These are phyloP conservation scores for Urocitellus parryii DNA, from an alignment of 2,113 vertebrate species.

Conservation along the genomic window DNA sequence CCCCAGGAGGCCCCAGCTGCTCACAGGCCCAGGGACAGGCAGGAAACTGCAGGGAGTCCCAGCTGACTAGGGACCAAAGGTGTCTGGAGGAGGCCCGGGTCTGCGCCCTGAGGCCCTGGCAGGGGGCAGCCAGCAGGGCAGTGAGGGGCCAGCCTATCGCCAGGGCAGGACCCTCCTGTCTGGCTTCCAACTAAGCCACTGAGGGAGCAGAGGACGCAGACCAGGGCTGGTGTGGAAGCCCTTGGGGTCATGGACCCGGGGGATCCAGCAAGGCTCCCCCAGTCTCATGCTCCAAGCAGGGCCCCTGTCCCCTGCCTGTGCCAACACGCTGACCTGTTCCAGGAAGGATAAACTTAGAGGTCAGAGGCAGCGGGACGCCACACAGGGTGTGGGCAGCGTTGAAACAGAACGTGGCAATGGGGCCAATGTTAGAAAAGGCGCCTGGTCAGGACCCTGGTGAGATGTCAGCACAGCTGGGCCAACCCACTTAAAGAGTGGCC, in stretches of 20 bases:
- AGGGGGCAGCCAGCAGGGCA: neutral
- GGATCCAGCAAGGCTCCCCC: no score
- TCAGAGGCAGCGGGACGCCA: neutral
- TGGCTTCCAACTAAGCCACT: neutral
- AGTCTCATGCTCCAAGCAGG: accelerated
- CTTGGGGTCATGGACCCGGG: accelerated
- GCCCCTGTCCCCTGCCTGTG: neutral
- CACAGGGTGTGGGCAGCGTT: neutral
- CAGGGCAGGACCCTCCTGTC: neutral
- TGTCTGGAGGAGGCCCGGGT: neutral
- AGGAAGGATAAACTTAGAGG: accelerated
- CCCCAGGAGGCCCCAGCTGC: slow-evolving; percentile 29
- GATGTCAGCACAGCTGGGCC: accelerated
- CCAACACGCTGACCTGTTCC: neutral
- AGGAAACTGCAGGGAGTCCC: neutral
- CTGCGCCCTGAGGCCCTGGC: neutral
- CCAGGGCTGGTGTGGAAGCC: neutral
- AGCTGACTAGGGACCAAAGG: neutral
- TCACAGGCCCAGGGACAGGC: neutral
- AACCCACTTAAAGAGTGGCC: neutral
- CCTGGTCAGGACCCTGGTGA: no score
- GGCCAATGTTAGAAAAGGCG: neutral
- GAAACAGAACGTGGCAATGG: neutral
- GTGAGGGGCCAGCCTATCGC: accelerated
- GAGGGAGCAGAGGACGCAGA: accelerated